Conservation (phyloP, 2,888 invertebrate species). For the Microctonus aethiopoides region DNA sequence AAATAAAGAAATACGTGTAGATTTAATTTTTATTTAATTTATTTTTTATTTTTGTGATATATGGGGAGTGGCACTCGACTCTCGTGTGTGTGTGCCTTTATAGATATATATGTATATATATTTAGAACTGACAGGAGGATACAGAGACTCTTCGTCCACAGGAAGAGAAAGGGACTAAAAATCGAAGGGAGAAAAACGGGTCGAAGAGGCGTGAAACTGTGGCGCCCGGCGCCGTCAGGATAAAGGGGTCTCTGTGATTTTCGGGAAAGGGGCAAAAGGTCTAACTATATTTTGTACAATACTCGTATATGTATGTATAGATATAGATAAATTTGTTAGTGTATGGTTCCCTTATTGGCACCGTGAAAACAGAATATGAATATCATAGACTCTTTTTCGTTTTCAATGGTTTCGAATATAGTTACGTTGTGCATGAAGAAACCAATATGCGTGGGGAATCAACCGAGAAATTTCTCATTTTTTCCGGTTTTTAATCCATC, state of each 20-base stretch:
- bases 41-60: conserved; percentile 16
- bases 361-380: conserved; percentile 48
- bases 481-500: conserved; percentile 27
- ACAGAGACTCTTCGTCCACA: conserved; percentile 17
- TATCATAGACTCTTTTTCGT: conserved; percentile 11
- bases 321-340: conserved; percentile 1
- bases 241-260: conserved; percentile 38
- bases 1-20: conserved; percentile 19
- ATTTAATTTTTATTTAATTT: conserved; percentile 29
- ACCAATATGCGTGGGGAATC: conserved; percentile 35
- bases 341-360: conserved; percentile 27
- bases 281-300: too few species aligned
- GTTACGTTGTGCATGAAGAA: too few species aligned
- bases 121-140: conserved; percentile 15
- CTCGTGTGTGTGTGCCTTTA: background rate
- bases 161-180: conserved; percentile 23
- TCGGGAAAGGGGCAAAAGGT: conserved; percentile 44
- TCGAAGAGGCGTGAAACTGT: conserved; percentile 59
- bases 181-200: conserved; percentile 30
- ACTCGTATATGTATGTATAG: background rate
- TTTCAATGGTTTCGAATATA: too few species aligned
- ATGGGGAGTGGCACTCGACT: conserved; percentile 22
- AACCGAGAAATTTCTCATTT: conserved; percentile 49
- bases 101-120: conserved; percentile 9
- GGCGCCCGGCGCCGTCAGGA: conserved; percentile 58